phyloP scores from a whole-genome alignment of 37 sponge, comb jelly and placozoan genomes.

The Hexactinellida sp. region DNA sequence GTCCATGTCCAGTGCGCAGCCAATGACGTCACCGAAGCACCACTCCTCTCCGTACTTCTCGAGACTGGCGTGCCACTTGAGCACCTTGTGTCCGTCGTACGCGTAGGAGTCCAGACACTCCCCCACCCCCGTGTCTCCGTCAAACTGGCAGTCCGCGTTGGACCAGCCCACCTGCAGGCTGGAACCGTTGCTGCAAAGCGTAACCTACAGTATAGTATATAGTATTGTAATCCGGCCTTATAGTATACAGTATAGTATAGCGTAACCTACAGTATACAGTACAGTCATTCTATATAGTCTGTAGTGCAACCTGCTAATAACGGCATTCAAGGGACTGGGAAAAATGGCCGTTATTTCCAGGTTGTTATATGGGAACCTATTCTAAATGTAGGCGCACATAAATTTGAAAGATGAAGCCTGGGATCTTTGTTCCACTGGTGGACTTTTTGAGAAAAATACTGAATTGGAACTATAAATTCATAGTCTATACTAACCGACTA shows the following conservation, averaged over 20 bases:
- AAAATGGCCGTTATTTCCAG: too few relatives aligned
- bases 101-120: conserved; percentile 30
- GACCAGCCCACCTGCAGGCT: neutral
- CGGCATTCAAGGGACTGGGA: too few relatives aligned
- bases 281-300: too few relatives aligned
- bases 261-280: too few relatives aligned
- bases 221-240: neutral
- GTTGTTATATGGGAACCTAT: too few relatives aligned
- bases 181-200: neutral
- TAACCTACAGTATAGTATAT: neutral
- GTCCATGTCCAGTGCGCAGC: conserved; percentile 30
- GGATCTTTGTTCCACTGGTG: too few relatives aligned
- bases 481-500: too few relatives aligned
- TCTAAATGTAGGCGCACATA: too few relatives aligned
- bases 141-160: neutral
- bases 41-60: conserved; percentile 33
- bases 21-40: conserved; percentile 37
- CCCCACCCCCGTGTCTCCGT: conserved; percentile 26
- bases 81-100: conserved; percentile 26
- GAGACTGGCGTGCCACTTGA: conserved; percentile 28
- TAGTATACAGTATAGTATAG: too few relatives aligned
- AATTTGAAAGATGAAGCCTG: neutral
- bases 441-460: too few relatives aligned
- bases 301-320: too few relatives aligned
- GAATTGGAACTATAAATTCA: too few relatives aligned